Conservation (phyloP, 2,888 invertebrate genomes). For the Rhopalosiphum nymphaeae region DNA sequence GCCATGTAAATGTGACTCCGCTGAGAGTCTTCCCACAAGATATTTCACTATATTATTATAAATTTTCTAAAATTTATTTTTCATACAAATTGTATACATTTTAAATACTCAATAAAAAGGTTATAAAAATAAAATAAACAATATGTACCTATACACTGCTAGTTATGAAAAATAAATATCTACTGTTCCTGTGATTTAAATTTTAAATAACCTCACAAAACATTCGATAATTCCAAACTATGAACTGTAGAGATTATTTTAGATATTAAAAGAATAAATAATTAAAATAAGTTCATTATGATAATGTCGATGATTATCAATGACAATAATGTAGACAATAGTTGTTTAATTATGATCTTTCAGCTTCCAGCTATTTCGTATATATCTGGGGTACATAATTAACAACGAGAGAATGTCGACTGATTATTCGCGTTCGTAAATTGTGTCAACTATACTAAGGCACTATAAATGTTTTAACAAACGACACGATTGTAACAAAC, state of each 20-base stretch:
- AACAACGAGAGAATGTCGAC: neutral
- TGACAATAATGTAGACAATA: neutral
- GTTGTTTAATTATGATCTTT: neutral
- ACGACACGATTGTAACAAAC: neutral
- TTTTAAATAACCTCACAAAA: neutral
- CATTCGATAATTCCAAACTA: neutral
- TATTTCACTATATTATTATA: neutral
- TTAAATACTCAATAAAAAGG: neutral
- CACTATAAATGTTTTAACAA: neutral
- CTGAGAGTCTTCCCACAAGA: neutral
- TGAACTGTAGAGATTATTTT: neutral
- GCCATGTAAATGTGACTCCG: neutral
- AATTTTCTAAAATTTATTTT: neutral
- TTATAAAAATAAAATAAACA: neutral
- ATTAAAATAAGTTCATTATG: neutral
- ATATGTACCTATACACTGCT: neutral
- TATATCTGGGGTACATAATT: neutral
- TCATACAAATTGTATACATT: neutral
- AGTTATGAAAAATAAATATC: neutral
- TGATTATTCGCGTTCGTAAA: neutral
- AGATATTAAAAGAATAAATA: neutral
- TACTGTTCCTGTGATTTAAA: neutral
- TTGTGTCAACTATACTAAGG: neutral
- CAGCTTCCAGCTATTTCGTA: neutral
- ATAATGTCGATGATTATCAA: too few species aligned